Percentiles rank a stretch among this genome's conserved stretches.
phyloP scores from a whole-genome alignment of 2,113 vertebrate genomes.

The Rallus limicola region DNA sequence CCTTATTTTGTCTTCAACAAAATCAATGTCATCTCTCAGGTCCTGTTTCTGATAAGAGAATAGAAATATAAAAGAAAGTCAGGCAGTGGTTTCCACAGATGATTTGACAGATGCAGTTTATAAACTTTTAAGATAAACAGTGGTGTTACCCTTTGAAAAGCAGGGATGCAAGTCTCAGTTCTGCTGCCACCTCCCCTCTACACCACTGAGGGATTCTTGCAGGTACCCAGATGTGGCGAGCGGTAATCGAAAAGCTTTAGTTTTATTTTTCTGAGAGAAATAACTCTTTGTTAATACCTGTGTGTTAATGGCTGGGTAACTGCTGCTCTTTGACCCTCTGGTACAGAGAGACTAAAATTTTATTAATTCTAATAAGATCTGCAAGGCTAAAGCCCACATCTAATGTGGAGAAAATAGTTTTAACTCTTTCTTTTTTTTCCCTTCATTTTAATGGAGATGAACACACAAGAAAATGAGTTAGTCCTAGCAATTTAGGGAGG shows the following conservation, averaged over 20 bases:
- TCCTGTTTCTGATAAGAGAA: neutral
- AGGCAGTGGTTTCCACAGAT: neutral
- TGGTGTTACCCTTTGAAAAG: neutral
- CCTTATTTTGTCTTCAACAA: neutral
- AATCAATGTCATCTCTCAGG: neutral
- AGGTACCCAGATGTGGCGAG: neutral
- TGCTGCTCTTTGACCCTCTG: neutral
- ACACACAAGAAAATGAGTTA: neutral
- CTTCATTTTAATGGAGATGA: neutral
- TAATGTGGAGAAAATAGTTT: neutral
- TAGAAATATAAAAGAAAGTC: neutral
- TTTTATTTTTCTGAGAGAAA: neutral
- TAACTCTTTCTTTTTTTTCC: neutral
- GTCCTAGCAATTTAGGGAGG: neutral
- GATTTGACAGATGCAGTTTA: neutral
- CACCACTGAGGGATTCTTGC: neutral
- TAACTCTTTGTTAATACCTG: neutral
- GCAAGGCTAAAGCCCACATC: neutral
- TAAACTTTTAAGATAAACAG: neutral
- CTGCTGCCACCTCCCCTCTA: neutral
- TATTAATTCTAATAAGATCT: neutral
- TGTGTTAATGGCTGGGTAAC: neutral
- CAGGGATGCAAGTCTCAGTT: rapidly evolving
- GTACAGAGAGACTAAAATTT: neutral
- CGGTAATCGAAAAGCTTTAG: neutral